These are phyloP conservation scores for Drosophila pallidifrons DNA, from an alignment of 1,140 invertebrate genomes.

Conservation along the genomic window DNA sequence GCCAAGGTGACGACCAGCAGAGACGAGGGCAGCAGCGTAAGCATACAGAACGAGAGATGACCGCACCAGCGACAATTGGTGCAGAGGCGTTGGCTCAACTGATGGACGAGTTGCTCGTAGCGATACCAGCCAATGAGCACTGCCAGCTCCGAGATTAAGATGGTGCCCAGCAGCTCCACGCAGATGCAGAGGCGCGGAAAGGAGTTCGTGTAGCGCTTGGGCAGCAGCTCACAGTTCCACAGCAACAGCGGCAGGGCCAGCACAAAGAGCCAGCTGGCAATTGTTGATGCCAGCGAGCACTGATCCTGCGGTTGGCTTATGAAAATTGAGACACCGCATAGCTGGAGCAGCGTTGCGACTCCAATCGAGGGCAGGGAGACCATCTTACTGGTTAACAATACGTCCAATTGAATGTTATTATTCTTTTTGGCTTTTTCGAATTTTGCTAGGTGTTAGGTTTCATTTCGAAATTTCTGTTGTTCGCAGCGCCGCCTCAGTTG, in stretches of 20 bases:
- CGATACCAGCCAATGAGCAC: slow-evolving; percentile 38
- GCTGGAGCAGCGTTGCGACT: slow-evolving; percentile 36
- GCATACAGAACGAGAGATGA: slow-evolving; percentile 7
- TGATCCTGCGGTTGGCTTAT: slow-evolving; percentile 20
- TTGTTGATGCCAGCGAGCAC: slow-evolving; percentile 14
- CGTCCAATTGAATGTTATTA: slow-evolving; percentile 20
- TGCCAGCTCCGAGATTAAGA: slow-evolving; percentile 42
- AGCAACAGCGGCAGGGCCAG: slow-evolving; percentile 33
- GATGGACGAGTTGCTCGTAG: slow-evolving; percentile 31
- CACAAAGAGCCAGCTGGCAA: slow-evolving; percentile 40
- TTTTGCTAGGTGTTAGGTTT: background rate
- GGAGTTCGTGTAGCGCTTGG: background rate
- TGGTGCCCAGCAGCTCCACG: slow-evolving; percentile 42
- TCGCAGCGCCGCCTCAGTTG: background rate
- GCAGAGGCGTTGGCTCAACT: slow-evolving; percentile 21
- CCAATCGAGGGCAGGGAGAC: slow-evolving; percentile 46
- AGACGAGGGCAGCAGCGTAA: slow-evolving; percentile 11
- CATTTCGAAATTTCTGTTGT: slow-evolving; percentile 15
- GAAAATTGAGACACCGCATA: slow-evolving; percentile 43
- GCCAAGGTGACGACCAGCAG: slow-evolving; percentile 16
- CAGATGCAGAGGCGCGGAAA: slow-evolving; percentile 27
- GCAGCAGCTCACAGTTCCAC: slow-evolving; percentile 45
- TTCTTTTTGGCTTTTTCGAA: slow-evolving; percentile 5
- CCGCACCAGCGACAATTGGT: slow-evolving; percentile 43
- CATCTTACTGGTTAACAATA: slow-evolving; percentile 30